These are phyloP conservation scores for Ichneumoninae sp. DNA, from an alignment of 2,888 invertebrate species.

Conservation along the genomic window DNA sequence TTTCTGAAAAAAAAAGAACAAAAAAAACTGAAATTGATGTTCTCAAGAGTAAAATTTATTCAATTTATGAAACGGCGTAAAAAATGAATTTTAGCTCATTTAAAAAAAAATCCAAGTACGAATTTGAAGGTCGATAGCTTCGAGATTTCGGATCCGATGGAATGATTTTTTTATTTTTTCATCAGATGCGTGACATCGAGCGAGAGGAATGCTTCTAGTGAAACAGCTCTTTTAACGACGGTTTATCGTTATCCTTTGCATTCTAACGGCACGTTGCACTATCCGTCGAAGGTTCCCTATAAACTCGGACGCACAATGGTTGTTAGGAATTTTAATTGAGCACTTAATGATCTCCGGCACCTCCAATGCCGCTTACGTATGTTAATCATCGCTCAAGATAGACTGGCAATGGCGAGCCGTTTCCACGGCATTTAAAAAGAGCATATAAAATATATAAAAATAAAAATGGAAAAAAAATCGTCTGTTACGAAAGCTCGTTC, in stretches of 20 bases:
- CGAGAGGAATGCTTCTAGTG: background rate
- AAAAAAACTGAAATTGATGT: background rate
- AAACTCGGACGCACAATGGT: constrained; percentile 16
- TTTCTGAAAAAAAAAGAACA: background rate
- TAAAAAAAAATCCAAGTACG: background rate
- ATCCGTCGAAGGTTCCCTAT: constrained; percentile 16
- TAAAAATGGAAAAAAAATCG: background rate
- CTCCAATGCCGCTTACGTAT: background rate
- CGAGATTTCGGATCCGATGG: background rate
- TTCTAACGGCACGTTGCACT: background rate
- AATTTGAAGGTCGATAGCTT: background rate
- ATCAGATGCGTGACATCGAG: background rate
- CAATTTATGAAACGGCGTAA: background rate
- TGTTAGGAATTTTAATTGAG: constrained; percentile 26
- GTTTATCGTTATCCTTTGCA: background rate
- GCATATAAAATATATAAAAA: background rate
- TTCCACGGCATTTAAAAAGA: background rate
- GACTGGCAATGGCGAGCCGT: background rate
- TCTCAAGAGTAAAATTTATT: background rate
- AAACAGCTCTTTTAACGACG: background rate
- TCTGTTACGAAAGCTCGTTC: constrained; percentile 7
- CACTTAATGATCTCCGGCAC: constrained; percentile 18
- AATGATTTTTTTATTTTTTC: background rate
- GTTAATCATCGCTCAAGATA: background rate
- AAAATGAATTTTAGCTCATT: background rate